These are phyloP conservation scores for Fragum sueziense DNA, from an alignment of 2,888 invertebrate species.

Conservation along the genomic window DNA sequence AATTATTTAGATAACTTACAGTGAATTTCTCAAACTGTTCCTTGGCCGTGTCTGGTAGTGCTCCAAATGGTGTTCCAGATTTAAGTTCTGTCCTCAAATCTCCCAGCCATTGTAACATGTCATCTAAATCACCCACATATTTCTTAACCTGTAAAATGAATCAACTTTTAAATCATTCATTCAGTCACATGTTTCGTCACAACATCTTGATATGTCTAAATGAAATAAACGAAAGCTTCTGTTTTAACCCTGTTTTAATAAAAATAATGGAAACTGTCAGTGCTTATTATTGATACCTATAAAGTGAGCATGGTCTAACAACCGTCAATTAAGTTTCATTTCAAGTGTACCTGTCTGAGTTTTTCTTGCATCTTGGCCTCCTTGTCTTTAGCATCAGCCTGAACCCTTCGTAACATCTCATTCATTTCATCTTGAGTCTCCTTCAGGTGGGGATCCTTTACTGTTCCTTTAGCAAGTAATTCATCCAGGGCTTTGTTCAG, in stretches of 20 bases:
- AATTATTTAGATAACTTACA: no score
- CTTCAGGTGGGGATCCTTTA: slow-evolving; percentile 65
- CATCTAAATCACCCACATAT: slow-evolving; percentile 80
- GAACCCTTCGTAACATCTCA: slow-evolving; percentile 72
- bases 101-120: slow-evolving; percentile 77
- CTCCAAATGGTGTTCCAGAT: slow-evolving; percentile 78
- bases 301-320: no score
- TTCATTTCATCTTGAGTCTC: slow-evolving; percentile 79
- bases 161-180: not conserved
- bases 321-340: no score
- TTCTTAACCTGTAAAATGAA: slow-evolving; percentile 76
- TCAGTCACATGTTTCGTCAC: no score
- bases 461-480: slow-evolving; percentile 62
- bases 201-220: no score
- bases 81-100: slow-evolving; percentile 78
- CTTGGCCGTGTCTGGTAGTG: slow-evolving; percentile 80
- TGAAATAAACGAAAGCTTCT: no score
- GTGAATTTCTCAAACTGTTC: slow-evolving; percentile 78
- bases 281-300: no score
- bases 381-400: slow-evolving; percentile 77
- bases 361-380: slow-evolving; percentile 80
- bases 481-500: slow-evolving; percentile 78
- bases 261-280: no score
- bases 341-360: slow-evolving; percentile 80
- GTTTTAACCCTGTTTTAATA: no score